Percentiles rank a stretch among this genome's conserved stretches.
Evolutionary conservation across 2,113 vertebrate genomes (phyloP).

Genomic region (Gadus macrocephalus): DNA sequence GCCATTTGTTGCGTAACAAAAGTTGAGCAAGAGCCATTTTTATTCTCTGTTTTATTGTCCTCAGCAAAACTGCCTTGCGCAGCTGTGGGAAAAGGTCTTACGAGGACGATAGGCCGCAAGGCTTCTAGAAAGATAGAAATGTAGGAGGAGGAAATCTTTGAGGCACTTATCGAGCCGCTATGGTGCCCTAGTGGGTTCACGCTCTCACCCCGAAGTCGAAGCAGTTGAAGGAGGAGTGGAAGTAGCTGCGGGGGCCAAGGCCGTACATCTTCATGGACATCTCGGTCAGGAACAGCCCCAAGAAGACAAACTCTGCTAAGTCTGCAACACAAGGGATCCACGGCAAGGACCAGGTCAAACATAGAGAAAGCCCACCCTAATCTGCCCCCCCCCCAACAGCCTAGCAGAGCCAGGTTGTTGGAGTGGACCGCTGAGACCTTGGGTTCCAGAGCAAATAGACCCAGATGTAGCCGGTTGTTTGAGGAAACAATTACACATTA

Average conservation of each 20-base stretch:
- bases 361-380: too few species aligned
- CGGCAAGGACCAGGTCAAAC: neutral
- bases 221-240: conserved; percentile 97
- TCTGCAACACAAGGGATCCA: conserved; percentile 64
- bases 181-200: neutral
- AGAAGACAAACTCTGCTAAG: conserved; percentile 94
- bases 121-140: too few species aligned
- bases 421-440: neutral
- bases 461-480: conserved; percentile 15
- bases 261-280: conserved; percentile 98
- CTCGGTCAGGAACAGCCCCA: conserved; percentile 93
- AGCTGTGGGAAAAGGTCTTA: too few species aligned
- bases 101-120: too few species aligned
- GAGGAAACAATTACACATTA: conserved; percentile 8
- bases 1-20: too few species aligned
- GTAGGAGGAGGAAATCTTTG: too few species aligned
- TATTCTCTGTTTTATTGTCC: too few species aligned
- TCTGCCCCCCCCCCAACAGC: neutral
- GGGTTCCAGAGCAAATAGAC: conserved; percentile 17
- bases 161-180: too few species aligned
- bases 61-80: too few species aligned
- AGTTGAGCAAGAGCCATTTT: too few species aligned
- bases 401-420: conserved; percentile 2
- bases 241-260: conserved; percentile 91
- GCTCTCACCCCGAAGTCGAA: conserved; percentile 93